phyloP scores from a whole-genome alignment of 2,113 vertebrate species.

The Patagioenas fasciata region DNA sequence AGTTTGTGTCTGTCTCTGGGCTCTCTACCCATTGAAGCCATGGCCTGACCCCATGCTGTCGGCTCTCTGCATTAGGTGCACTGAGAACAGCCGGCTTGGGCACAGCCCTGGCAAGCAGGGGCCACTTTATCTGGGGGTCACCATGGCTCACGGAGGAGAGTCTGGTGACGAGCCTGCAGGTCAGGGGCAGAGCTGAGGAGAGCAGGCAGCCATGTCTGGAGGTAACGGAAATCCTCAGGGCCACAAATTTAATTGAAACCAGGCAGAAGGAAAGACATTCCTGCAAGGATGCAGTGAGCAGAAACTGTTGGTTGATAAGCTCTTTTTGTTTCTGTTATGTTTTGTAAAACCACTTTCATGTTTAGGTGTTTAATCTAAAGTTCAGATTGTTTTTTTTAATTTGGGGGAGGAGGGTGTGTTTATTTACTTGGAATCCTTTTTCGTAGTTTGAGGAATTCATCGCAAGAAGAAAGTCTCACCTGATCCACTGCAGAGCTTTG shows the following conservation, averaged over 20 bases:
- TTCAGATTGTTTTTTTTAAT: not conserved
- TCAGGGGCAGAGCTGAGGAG: not conserved
- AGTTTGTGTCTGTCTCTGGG: not conserved
- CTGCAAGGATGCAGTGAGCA: not conserved
- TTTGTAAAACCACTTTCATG: not conserved
- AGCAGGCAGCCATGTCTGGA: not conserved
- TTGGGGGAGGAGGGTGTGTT: not conserved
- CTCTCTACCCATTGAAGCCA: not conserved
- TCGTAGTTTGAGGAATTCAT: not conserved
- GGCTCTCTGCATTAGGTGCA: not conserved
- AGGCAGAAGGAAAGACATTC: not conserved
- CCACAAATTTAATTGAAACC: not conserved
- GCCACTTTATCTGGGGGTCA: not conserved
- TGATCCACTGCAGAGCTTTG: not conserved
- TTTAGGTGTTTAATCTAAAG: not conserved
- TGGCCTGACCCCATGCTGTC: not conserved
- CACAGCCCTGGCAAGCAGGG: not conserved
- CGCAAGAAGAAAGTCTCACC: not conserved
- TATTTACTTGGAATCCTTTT: not conserved
- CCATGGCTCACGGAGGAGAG: not conserved
- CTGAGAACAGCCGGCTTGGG: not conserved
- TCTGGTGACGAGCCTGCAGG: not conserved
- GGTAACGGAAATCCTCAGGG: not conserved
- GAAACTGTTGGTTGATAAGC: not conserved
- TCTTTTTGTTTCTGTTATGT: not conserved